Conservation (phyloP, 2,113 vertebrate genomes). For the Guaruba guarouba region DNA sequence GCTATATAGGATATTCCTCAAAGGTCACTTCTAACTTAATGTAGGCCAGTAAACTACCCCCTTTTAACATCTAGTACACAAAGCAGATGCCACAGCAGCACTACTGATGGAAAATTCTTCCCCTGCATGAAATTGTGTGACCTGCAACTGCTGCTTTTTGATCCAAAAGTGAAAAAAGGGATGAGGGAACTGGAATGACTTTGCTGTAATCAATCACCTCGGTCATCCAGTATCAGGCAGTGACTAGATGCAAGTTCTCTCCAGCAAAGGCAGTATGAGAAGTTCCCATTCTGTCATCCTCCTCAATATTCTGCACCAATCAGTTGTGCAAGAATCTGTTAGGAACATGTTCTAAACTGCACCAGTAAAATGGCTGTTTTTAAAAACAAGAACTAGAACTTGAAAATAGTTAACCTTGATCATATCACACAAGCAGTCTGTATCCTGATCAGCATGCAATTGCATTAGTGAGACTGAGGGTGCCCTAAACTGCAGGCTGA, state of each 20-base stretch:
- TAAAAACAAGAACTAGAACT: neutral
- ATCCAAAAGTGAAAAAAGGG: neutral
- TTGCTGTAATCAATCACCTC: neutral
- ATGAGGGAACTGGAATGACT: neutral
- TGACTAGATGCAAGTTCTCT: neutral
- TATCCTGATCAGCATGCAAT: neutral
- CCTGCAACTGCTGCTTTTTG: neutral
- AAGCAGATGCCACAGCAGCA: neutral
- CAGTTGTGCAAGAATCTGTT: neutral
- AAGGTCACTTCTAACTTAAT: neutral
- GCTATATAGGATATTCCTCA: neutral
- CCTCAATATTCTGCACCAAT: neutral
- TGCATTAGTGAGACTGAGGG: neutral
- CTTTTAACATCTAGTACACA: neutral
- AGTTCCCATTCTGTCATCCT: neutral
- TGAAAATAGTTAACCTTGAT: neutral
- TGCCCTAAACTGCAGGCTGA: neutral
- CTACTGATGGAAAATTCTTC: neutral
- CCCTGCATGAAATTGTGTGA: accelerated
- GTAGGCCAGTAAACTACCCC: neutral
- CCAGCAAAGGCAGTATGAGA: neutral
- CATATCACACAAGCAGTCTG: neutral
- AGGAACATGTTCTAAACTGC: neutral
- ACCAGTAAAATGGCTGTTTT: neutral
- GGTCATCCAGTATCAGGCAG: neutral